These are phyloP conservation scores for Dicycla oo DNA, from an alignment of 2,888 invertebrate genomes.

Conservation along the genomic window DNA sequence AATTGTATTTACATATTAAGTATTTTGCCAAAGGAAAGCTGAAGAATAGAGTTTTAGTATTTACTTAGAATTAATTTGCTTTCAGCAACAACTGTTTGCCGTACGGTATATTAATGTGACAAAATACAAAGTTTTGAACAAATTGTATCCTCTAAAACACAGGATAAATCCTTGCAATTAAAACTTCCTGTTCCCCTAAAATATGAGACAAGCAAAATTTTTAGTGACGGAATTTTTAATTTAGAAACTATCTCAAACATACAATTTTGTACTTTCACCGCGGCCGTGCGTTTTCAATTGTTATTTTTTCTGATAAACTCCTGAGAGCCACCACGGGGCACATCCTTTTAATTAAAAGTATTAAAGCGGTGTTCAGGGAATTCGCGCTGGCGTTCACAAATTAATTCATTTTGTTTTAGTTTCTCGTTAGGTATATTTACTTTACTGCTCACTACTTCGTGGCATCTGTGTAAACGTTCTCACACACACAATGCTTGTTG, in stretches of 20 bases:
- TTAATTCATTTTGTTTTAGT: constrained; percentile 68
- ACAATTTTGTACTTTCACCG: constrained; percentile 39
- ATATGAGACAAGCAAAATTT: not conserved
- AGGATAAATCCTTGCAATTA: constrained; percentile 8
- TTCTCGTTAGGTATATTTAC: constrained; percentile 59
- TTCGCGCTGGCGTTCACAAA: constrained; percentile 51
- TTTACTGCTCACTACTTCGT: constrained; percentile 35
- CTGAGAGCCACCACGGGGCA: constrained; percentile 57
- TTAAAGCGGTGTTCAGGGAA: constrained; percentile 59
- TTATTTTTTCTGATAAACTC: constrained; percentile 59
- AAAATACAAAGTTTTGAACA: constrained; percentile 9
- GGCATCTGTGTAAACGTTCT: constrained; percentile 45
- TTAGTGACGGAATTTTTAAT: constrained; percentile 43
- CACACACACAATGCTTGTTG: constrained; percentile 56
- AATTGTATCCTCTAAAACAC: constrained; percentile 18
- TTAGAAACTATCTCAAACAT: constrained; percentile 38
- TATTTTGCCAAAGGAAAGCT: constrained; percentile 34
- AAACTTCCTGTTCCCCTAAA: constrained; percentile 26
- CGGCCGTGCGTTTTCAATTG: constrained; percentile 50
- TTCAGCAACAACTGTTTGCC: constrained; percentile 13
- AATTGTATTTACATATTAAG: constrained; percentile 54
- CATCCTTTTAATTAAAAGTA: constrained; percentile 66
- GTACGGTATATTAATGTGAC: constrained; percentile 25
- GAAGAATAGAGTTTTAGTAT: constrained; percentile 41
- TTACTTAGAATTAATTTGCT: constrained; percentile 25